A percentile compares a stretch with the other conserved stretches of the same genome.
phyloP scores from a whole-genome alignment of 2,888 invertebrate species.

The Pseudoips prasinana region DNA sequence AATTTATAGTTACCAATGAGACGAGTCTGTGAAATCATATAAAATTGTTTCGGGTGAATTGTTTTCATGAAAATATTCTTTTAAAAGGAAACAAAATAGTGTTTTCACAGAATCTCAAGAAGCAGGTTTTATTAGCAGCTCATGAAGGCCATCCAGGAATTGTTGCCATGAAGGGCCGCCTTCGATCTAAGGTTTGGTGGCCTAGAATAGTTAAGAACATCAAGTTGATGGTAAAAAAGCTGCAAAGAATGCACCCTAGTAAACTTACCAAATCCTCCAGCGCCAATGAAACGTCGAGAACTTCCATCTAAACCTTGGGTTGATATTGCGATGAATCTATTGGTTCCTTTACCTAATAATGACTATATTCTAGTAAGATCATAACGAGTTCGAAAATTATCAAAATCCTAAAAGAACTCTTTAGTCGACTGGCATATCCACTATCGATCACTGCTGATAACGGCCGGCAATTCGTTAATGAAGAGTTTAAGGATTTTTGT shows the following conservation, averaged over 20 bases:
- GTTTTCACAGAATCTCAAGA: constrained; percentile 15
- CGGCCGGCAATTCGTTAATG: constrained; percentile 26
- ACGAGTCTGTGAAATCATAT: constrained; percentile 17
- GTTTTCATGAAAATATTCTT: constrained; percentile 30
- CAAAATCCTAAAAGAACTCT: constrained; percentile 20
- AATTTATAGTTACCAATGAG: constrained; percentile 17
- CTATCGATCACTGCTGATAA: constrained; percentile 25
- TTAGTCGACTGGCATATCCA: constrained; percentile 24
- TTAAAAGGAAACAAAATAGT: constrained; percentile 25
- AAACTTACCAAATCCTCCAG: neutral
- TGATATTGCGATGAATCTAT: constrained; percentile 21
- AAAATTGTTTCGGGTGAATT: constrained; percentile 36
- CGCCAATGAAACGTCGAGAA: constrained; percentile 1
- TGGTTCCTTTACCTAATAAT: constrained; percentile 23
- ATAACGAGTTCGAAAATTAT: constrained; percentile 18
- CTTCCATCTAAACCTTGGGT: constrained; percentile 14
- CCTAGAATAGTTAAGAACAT: too few species aligned
- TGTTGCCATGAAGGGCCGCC: constrained; percentile 43
- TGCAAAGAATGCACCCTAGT: constrained; percentile 1
- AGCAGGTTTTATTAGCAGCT: constrained; percentile 17
- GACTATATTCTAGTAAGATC: constrained; percentile 17
- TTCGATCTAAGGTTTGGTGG: too few species aligned
- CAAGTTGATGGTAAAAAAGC: too few species aligned
- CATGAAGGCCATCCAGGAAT: constrained; percentile 48
- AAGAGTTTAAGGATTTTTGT: constrained; percentile 21